Evolutionary conservation across 1,140 invertebrate genomes (phyloP).

Genomic region (Bilobella aurantiaca): DNA sequence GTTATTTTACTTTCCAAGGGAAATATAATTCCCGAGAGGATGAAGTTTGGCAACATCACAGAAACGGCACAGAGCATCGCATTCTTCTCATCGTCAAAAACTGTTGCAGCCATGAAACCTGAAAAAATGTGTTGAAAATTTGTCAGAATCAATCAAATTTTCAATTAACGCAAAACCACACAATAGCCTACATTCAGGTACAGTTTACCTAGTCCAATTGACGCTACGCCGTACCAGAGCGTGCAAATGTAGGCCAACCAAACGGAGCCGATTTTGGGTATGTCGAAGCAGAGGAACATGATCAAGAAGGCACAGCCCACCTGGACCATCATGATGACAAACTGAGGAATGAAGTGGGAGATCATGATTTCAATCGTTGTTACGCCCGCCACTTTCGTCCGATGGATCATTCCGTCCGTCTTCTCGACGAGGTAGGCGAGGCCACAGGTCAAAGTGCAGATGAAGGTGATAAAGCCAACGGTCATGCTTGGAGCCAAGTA

Average conservation of each 20-base stretch:
- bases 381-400: slow-evolving; percentile 2
- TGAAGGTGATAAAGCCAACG: not conserved
- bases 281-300: not conserved
- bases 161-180: not conserved
- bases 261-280: not conserved
- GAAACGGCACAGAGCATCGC: slow-evolving; percentile 85
- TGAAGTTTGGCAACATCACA: slow-evolving; percentile 78
- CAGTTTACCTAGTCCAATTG: slow-evolving; percentile 12
- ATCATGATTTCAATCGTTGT: slow-evolving; percentile 1
- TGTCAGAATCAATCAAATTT: not conserved
- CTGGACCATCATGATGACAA: not conserved
- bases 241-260: not conserved
- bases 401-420: slow-evolving; percentile 9
- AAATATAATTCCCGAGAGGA: slow-evolving; percentile 75
- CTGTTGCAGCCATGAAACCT: slow-evolving; percentile 1
- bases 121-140: not conserved
- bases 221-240: not conserved
- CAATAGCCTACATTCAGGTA: too few relatives aligned
- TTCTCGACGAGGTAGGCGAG: slow-evolving; percentile 5
- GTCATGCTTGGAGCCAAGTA: not conserved
- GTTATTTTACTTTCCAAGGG: slow-evolving; percentile 53
- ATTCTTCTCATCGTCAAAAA: slow-evolving; percentile 58
- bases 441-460: not conserved
- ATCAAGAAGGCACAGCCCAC: not conserved
- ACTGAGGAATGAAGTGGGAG: not conserved